Percentiles rank a stretch among this genome's conserved stretches.
phyloP scores from a whole-genome alignment of 1,140 invertebrate genomes.

The Zeugodacus cucurbitae region DNA sequence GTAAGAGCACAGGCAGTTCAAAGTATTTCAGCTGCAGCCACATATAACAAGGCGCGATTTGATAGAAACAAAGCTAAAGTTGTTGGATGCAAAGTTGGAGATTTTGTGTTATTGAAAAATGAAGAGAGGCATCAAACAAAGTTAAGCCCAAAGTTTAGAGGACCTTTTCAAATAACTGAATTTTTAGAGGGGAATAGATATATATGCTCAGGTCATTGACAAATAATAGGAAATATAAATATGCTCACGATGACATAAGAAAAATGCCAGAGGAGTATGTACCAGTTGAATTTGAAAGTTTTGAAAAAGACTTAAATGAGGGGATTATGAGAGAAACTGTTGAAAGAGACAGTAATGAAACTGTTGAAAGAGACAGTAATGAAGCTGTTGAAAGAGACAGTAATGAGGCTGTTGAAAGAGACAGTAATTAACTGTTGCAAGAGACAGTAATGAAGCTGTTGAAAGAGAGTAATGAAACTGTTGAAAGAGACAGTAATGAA shows the following conservation, averaged over 20 bases:
- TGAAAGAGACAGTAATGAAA: slow-evolving; percentile 40
- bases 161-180: not conserved
- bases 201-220: too few relatives aligned
- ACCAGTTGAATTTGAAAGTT: not conserved
- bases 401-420: not conserved
- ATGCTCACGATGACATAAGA: too few relatives aligned
- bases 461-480: too few relatives aligned
- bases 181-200: slow-evolving; percentile 34
- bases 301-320: not conserved
- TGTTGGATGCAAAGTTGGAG: not conserved
- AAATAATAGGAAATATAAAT: too few relatives aligned
- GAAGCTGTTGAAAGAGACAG: not conserved
- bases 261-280: not conserved
- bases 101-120: slow-evolving; percentile 9
- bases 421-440: slow-evolving; percentile 36
- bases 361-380: slow-evolving; percentile 37
- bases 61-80: not conserved
- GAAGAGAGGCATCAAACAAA: not conserved
- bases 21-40: not conserved
- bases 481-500: slow-evolving; percentile 40
- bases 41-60: not conserved
- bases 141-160: not conserved
- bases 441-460: too few relatives aligned
- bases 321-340: not conserved
- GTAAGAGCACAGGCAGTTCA: not conserved